phyloP scores from a whole-genome alignment of 1,140 invertebrate genomes.

The Mylabris phalerata region DNA sequence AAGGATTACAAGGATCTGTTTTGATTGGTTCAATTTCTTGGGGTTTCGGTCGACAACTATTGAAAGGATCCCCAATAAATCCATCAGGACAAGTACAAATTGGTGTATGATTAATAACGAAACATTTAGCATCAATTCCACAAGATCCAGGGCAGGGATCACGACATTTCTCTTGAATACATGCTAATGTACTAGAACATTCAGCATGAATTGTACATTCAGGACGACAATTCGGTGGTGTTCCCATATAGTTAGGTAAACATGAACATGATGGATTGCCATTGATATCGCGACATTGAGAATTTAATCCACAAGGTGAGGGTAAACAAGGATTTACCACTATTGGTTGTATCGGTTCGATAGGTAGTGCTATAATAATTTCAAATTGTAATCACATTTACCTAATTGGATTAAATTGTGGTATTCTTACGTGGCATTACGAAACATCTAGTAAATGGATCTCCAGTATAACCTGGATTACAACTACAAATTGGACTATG shows the following conservation, averaged over 20 bases:
- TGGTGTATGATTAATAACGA: conserved; percentile 56
- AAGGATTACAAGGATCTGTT: conserved; percentile 57
- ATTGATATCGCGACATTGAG: conserved; percentile 56
- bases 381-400: background rate
- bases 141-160: conserved; percentile 71
- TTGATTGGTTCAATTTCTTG: conserved; percentile 33
- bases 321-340: conserved; percentile 54
- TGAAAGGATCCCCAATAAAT: conserved; percentile 66
- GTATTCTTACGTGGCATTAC: conserved; percentile 47
- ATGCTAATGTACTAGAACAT: conserved; percentile 54
- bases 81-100: conserved; percentile 59
- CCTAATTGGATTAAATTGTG: background rate
- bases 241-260: conserved; percentile 55
- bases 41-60: conserved; percentile 50
- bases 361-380: conserved; percentile 27
- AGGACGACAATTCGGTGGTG: conserved; percentile 63
- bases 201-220: conserved; percentile 63
- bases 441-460: conserved; percentile 59
- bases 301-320: conserved; percentile 64
- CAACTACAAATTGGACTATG: conserved; percentile 62
- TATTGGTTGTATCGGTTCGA: conserved; percentile 12
- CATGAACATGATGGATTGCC: conserved; percentile 59
- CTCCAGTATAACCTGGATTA: conserved; percentile 53
- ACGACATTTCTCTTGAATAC: conserved; percentile 58
- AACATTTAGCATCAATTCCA: conserved; percentile 56